phyloP scores from a whole-genome alignment of 2,888 invertebrate species.

The Drosophila ustulata region DNA sequence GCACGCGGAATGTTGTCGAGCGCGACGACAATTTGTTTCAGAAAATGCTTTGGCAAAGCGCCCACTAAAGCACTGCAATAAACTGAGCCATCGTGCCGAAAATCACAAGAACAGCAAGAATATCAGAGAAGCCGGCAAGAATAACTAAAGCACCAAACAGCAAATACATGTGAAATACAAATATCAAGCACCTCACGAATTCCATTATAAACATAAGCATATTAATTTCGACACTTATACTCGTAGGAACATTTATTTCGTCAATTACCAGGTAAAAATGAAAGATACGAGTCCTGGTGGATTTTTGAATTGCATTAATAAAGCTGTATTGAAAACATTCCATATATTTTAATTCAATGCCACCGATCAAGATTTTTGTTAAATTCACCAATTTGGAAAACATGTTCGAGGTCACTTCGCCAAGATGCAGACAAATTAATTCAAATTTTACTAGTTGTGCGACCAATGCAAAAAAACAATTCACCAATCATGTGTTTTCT shows the following conservation, averaged over 20 bases:
- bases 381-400: too few species aligned
- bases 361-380: too few species aligned
- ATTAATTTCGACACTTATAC: constrained; percentile 1
- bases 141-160: constrained; percentile 19
- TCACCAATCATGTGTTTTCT: too few species aligned
- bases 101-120: constrained; percentile 29
- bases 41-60: constrained; percentile 80
- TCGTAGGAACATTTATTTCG: background rate
- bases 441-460: too few species aligned
- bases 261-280: background rate
- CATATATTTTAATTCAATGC: too few species aligned
- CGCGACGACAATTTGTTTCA: constrained; percentile 83
- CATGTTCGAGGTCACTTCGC: too few species aligned
- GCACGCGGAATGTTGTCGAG: constrained; percentile 82
- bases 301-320: background rate
- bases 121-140: background rate
- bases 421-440: too few species aligned
- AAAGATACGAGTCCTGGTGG: background rate
- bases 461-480: too few species aligned
- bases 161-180: constrained; percentile 30
- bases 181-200: constrained; percentile 39
- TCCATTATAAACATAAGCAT: constrained; percentile 60
- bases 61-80: constrained; percentile 81
- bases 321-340: too few species aligned
- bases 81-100: constrained; percentile 55